Evolutionary conservation across 2,797 vertebrate genomes (phyloP).

Genomic region (Acanthurus lineatus): DNA sequence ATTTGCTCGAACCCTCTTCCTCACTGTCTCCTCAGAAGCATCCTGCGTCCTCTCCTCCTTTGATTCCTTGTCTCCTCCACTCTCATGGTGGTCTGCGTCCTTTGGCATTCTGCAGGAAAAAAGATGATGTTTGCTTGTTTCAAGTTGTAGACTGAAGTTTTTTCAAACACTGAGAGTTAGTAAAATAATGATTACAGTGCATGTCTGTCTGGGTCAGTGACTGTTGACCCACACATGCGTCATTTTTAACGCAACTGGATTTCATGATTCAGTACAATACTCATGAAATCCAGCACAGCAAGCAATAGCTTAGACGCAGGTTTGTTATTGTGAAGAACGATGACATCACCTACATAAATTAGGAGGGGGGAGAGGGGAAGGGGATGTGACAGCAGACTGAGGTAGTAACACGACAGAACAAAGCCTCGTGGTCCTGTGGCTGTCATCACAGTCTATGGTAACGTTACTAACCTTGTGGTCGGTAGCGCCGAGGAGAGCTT

Average conservation of each 20-base stretch:
- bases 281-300: not conserved
- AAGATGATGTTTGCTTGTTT: not conserved
- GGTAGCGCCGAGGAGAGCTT: slow-evolving; percentile 1
- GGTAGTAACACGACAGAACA: slow-evolving; percentile 13
- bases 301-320: not conserved
- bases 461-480: slow-evolving; percentile 60
- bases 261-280: not conserved
- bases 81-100: slow-evolving; percentile 82
- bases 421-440: not conserved
- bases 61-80: slow-evolving; percentile 76
- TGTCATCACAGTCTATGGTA: not conserved
- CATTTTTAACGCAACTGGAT: not conserved
- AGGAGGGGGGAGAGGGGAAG: not conserved
- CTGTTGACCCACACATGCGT: no score
- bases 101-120: slow-evolving; percentile 87
- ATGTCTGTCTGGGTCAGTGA: no score
- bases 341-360: slow-evolving; percentile 47
- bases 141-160: not conserved
- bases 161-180: no score
- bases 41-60: slow-evolving; percentile 78
- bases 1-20: slow-evolving; percentile 80
- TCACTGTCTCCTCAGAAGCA: slow-evolving; percentile 78
- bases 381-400: slow-evolving; percentile 25
- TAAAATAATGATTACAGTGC: no score
- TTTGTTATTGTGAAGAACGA: slow-evolving; percentile 35